These are phyloP conservation scores for Heliornis fulica DNA, from an alignment of 2,113 vertebrate genomes.

Conservation along the genomic window DNA sequence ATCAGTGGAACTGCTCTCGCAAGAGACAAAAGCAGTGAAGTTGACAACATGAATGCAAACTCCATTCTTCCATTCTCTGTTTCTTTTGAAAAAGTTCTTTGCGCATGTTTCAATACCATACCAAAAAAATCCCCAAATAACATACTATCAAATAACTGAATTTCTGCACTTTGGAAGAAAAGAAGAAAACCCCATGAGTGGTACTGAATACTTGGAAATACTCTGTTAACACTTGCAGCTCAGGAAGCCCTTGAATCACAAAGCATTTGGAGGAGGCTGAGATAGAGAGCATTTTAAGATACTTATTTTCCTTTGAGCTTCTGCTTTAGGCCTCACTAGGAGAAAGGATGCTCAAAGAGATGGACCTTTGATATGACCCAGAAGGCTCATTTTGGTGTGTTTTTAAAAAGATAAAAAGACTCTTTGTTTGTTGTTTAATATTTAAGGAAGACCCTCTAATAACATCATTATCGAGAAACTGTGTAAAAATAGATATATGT, in stretches of 20 bases:
- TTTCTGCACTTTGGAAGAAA: background rate
- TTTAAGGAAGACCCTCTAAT: background rate
- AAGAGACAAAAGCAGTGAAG: background rate
- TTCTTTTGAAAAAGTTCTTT: background rate
- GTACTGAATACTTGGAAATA: background rate
- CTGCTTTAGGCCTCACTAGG: background rate
- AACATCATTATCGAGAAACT: background rate
- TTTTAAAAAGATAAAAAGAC: background rate
- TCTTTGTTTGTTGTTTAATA: background rate
- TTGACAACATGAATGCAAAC: background rate
- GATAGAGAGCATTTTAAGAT: background rate
- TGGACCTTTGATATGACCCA: background rate
- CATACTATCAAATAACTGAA: background rate
- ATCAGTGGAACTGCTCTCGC: background rate
- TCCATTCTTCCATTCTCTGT: background rate
- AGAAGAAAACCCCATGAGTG: background rate
- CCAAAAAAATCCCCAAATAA: background rate
- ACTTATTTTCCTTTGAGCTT: background rate
- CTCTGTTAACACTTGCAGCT: background rate
- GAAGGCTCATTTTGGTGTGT: background rate
- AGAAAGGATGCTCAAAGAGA: background rate
- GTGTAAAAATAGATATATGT: background rate
- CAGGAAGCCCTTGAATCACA: background rate
- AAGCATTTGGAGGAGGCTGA: background rate
- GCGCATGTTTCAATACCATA: background rate